Conservation (phyloP, 2,797 vertebrate genomes). For the Galaxias olidus region DNA sequence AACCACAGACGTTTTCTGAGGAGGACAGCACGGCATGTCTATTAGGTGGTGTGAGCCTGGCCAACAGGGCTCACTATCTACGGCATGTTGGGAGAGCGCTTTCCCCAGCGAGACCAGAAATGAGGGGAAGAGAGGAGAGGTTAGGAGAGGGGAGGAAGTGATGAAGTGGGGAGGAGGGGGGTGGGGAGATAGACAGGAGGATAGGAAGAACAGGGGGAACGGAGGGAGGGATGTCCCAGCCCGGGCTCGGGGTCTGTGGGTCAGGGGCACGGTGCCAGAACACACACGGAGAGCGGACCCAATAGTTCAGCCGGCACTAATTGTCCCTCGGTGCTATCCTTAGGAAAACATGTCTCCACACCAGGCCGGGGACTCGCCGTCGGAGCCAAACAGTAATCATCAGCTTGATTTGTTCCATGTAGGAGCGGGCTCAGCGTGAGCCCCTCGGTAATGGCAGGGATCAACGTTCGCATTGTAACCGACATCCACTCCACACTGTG, state of each 20-base stretch:
- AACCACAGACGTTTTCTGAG: too few species aligned
- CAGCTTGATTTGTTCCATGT: conserved; percentile 67
- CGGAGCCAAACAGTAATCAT: conserved; percentile 69
- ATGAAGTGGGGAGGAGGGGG: not conserved
- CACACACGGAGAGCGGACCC: conserved; percentile 70
- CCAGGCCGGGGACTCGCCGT: conserved; percentile 55
- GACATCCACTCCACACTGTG: conserved; percentile 39
- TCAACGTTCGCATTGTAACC: conserved; percentile 53
- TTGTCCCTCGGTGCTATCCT: conserved; percentile 69
- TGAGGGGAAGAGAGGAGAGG: not conserved
- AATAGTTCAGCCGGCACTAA: conserved; percentile 71
- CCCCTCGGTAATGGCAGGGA: conserved; percentile 50
- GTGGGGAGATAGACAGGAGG: not conserved
- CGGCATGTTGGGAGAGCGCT: not conserved
- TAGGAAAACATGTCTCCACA: conserved; percentile 73
- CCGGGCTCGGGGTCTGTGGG: conserved; percentile 67
- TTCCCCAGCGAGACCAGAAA: conserved; percentile 28
- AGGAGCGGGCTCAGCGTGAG: conserved; percentile 52
- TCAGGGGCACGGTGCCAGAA: conserved; percentile 69
- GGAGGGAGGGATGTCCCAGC: conserved; percentile 50
- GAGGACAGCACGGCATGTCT: too few species aligned
- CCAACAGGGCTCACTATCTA: too few species aligned
- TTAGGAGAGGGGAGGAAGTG: too few species aligned
- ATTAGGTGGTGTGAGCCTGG: too few species aligned
- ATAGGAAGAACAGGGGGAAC: conserved; percentile 1